Evolutionary conservation across 2,888 invertebrate species (phyloP).

Genomic region (Ichneumoninae sp.): DNA sequence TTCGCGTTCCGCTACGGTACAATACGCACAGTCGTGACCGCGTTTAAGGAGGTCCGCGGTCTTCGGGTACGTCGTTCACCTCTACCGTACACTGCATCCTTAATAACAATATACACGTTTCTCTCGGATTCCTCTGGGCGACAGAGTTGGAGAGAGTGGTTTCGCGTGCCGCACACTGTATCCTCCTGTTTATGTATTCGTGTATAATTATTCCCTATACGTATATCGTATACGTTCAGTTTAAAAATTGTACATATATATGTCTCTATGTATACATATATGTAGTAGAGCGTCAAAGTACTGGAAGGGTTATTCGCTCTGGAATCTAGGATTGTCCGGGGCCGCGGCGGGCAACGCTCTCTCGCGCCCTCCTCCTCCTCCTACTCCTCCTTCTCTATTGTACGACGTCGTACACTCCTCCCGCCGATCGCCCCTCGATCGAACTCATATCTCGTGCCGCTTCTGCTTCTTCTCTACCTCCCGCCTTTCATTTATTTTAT

Average conservation of each 20-base stretch:
- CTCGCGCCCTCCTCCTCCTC: slow-evolving; percentile 42
- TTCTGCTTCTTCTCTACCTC: slow-evolving; percentile 23
- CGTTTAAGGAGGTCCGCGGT: neutral
- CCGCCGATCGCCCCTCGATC: slow-evolving; percentile 37
- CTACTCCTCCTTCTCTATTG: slow-evolving; percentile 20
- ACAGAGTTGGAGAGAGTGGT: neutral
- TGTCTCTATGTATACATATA: neutral
- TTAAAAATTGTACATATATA: slow-evolving; percentile 1
- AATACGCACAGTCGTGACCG: slow-evolving; percentile 4
- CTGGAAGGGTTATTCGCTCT: slow-evolving; percentile 46
- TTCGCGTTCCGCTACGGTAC: neutral
- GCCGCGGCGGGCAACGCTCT: slow-evolving; percentile 60
- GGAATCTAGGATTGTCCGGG: slow-evolving; percentile 41
- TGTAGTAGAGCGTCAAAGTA: slow-evolving; percentile 20
- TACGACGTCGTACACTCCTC: slow-evolving; percentile 33
- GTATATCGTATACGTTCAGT: neutral
- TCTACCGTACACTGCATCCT: slow-evolving; percentile 12
- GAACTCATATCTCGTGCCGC: slow-evolving; percentile 49
- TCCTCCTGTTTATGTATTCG: neutral
- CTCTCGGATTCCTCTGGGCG: neutral
- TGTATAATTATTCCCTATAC: neutral
- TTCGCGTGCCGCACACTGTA: slow-evolving; percentile 5
- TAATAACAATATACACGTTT: neutral
- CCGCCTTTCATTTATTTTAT: slow-evolving; percentile 10
- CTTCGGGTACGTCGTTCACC: slow-evolving; percentile 11